These are phyloP conservation scores for Drosophila cardini DNA, from an alignment of 1,140 invertebrate species.

Conservation along the genomic window DNA sequence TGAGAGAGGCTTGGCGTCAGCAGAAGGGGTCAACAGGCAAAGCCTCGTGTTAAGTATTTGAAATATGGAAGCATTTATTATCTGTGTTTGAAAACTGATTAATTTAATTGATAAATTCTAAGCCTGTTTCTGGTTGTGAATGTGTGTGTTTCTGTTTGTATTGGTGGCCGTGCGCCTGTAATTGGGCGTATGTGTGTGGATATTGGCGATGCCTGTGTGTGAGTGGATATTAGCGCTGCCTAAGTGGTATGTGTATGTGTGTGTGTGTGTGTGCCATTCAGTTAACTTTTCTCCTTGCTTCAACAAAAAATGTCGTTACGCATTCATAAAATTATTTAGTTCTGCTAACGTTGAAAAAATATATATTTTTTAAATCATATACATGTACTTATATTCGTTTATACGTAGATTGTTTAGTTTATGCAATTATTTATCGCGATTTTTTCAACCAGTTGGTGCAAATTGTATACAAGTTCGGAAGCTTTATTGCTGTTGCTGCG, in stretches of 20 bases:
- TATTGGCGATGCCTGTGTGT: neutral
- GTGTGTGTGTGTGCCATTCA: neutral
- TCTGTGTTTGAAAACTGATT: too few species aligned
- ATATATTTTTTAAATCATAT: neutral
- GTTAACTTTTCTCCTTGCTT: conserved; percentile 8
- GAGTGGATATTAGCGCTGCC: neutral
- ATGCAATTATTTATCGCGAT: conserved; percentile 8
- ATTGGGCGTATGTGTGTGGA: neutral
- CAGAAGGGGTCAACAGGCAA: conserved; percentile 10
- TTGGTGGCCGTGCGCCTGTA: neutral
- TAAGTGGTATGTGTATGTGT: neutral
- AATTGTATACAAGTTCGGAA: conserved; percentile 1
- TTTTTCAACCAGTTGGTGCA: conserved; percentile 1
- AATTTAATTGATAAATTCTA: neutral
- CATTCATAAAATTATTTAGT: too few species aligned
- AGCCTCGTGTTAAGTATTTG: conserved; percentile 10
- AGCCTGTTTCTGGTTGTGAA: neutral
- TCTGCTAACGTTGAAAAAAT: neutral
- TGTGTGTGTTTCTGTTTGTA: neutral
- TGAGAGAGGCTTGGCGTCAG: neutral
- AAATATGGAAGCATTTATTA: neutral
- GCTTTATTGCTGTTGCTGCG: neutral
- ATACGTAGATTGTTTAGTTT: neutral
- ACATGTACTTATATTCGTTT: neutral
- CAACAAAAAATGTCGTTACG: neutral